Conservation (phyloP, 2,888 invertebrate species). For the Agrotis puta region DNA sequence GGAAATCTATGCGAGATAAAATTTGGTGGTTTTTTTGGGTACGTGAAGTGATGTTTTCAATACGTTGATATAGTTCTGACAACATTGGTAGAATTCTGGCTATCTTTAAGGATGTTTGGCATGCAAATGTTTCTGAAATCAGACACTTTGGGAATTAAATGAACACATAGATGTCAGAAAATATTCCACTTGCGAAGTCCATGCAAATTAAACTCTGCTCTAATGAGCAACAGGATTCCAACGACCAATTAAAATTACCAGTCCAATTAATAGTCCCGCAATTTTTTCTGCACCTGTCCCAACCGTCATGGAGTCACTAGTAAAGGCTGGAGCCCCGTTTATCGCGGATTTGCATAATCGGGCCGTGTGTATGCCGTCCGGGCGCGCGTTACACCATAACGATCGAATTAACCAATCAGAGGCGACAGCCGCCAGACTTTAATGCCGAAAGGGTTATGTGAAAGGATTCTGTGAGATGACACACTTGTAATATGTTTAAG, state of each 20-base stretch:
- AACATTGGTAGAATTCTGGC: not conserved
- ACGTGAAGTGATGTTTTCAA: not conserved
- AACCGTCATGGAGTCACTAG: constrained; percentile 29
- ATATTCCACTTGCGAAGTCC: not conserved
- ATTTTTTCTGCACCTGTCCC: constrained; percentile 48
- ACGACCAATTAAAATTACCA: constrained; percentile 30
- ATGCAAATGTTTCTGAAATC: not conserved
- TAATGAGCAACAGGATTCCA: constrained; percentile 19
- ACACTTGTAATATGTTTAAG: constrained; percentile 35
- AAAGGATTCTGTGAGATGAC: constrained; percentile 54
- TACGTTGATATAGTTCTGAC: not conserved
- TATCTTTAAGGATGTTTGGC: not conserved
- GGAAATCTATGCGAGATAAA: constrained; percentile 30
- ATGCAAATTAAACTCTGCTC: constrained; percentile 35
- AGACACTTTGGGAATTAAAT: not conserved
- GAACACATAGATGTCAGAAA: not conserved
- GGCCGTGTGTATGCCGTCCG: constrained; percentile 62
- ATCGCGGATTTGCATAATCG: constrained; percentile 71
- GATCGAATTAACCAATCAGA: constrained; percentile 69
- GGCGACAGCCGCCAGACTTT: constrained; percentile 56
- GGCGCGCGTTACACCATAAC: constrained; percentile 64
- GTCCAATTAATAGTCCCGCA: constrained; percentile 30
- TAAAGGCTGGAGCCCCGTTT: constrained; percentile 35
- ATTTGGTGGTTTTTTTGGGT: constrained; percentile 21
- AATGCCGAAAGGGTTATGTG: constrained; percentile 48